Base-by-base conservation (phyloP, 2,888 invertebrate species). In the Candidula unifasciata region DNA sequence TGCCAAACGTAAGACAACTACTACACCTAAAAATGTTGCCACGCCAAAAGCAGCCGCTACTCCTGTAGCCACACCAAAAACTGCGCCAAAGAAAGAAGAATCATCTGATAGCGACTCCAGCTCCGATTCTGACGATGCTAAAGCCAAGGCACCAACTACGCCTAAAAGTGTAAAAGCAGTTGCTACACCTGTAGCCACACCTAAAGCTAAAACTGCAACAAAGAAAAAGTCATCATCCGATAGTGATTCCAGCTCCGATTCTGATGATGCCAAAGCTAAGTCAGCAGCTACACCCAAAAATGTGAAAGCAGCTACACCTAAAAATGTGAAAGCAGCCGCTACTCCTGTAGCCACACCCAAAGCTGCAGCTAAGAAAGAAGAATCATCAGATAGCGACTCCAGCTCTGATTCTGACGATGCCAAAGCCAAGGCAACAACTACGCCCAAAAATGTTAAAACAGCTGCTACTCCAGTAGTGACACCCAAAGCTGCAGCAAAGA, bases 91-190 rank as follows among this genome's bases (percentile, higher is more conserved):
- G 5, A 68, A 79, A 79, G 82, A 69, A n/a, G 84, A 82, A 21
- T 64, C 84, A 5, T 73, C 82, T 1, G 71, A 66, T 16, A 84
- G 83, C 69, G 89, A 89, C 73, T 89, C 90, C 21, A 89, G 89
- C 86, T 89, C 89, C 27, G 90, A 90, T 71, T 89, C 90, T 71
- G 85, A 85, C 13, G 81, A 77, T 6, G 73, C 81, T 27, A 77
- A 73, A 33, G 79, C 71, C 27, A 78, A 77, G 30, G 57, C 52
- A 57, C 79, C 71, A 68, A 37, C 60, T 2, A 24, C 33, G 16
- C 13, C 68, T 18, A 68, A 68, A 30, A 68, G 18, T 68, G 13
- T 33, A 44, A 30, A n/a, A 30, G 1, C 66, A 27, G 1, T 27
- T 27, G 6, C 0, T 10, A 24, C n/a, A 6, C 3, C 30, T 24